Conservation (phyloP, 2,113 vertebrate genomes). For the Tauraco erythrolophus region DNA sequence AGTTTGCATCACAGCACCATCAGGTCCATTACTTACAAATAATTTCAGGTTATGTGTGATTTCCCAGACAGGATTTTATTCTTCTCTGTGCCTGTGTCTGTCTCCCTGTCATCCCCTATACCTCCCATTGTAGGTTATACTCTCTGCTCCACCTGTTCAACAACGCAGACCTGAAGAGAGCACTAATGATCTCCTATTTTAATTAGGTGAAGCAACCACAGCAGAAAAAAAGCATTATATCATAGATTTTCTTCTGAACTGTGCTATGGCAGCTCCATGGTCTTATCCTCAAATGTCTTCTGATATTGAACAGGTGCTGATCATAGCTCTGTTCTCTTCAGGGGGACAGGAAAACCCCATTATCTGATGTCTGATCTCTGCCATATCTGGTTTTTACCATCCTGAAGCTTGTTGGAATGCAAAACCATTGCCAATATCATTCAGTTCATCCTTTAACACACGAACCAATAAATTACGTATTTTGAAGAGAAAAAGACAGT, state of each 20-base stretch:
- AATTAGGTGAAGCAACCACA: background rate
- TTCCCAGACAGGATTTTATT: conserved; percentile 29
- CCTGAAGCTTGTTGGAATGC: background rate
- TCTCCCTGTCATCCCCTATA: background rate
- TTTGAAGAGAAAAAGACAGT: background rate
- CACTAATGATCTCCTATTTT: background rate
- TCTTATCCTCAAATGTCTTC: background rate
- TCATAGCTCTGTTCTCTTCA: background rate
- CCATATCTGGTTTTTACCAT: background rate
- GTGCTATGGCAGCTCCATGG: background rate
- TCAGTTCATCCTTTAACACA: background rate
- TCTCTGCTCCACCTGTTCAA: background rate
- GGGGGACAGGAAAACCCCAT: background rate
- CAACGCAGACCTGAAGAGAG: background rate
- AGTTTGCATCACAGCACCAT: conserved; percentile 7
- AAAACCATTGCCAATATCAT: background rate
- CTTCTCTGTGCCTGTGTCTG: background rate
- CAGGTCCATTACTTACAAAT: conserved; percentile 55
- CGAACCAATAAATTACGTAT: background rate
- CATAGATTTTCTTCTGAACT: background rate
- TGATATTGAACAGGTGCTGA: fast-evolving
- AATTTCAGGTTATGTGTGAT: conserved; percentile 53
- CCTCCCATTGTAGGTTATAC: background rate
- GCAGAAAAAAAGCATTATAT: background rate
- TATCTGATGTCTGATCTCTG: background rate